Evolutionary conservation across 2,113 vertebrate species (phyloP), one percentile per base, ranked within the genome.

Genomic region (Microtus richardsoni): DNA sequence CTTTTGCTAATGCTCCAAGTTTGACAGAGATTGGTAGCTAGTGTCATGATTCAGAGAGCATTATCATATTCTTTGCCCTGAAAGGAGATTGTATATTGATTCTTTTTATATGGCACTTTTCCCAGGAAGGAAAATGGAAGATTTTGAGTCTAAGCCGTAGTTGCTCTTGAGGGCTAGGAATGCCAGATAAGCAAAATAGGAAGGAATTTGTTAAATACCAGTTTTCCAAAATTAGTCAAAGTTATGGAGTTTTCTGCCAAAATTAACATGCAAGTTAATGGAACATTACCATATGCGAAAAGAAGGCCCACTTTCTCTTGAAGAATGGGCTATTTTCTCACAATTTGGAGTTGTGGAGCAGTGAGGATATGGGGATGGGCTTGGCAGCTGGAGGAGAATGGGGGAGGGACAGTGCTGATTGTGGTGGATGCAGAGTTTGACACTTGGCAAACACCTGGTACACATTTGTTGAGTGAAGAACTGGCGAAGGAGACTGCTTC

Each of bases 51-150:
- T 95, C 82, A 89, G 47, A 89, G 80, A 54, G 24, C 82, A 97
- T 97, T 97, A 97, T 96, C 96, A 97, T 97, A 97, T 97, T 94
- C 92, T 93, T 93, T 94, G 94, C 84, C 89, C 92, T 85, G 88
- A 90, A 94, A 96, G 96, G 96, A 97, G 96, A 97, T 97, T 95
- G 85, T 96, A 26, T 97, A 97, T 97, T 94, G 96, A 98, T 97
- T 94, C 77, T 95, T 97, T 96, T 90, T 83, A 62, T 75, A 75
- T 97, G 96, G 97, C 95, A 92, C 58, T 91, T 96, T 96, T 97
- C 97, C 97, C 96, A 95, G 96, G 83, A 93, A 89, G 54, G 82
- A 84, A 78, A 96, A 95, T 96, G 70, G 68, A 95, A 93, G 79
- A 93, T 79, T 97, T 97, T 89, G 68, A 95, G 94, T 97, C 96